Evolutionary conservation across 2,888 invertebrate species (phyloP).

Genomic region (Nebria salina): DNA sequence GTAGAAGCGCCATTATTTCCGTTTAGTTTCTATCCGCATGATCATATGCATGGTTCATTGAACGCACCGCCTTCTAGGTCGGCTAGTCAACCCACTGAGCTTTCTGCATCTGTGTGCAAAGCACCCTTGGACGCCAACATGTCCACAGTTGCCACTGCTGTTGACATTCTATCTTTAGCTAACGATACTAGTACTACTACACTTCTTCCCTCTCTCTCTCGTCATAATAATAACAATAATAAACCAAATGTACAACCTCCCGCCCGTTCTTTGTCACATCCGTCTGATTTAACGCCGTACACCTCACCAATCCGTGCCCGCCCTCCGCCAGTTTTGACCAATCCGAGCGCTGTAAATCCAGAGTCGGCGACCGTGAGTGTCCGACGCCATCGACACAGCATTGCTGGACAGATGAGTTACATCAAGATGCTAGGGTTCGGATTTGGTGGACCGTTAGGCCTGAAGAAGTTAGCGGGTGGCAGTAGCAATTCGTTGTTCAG

Average conservation of each 20-base stretch:
- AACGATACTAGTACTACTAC: background rate
- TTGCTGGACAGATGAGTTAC: slow-evolving; percentile 95
- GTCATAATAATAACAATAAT: background rate
- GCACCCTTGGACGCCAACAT: slow-evolving; percentile 53
- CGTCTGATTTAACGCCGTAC: slow-evolving; percentile 28
- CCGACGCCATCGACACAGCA: slow-evolving; percentile 94
- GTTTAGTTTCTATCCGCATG: slow-evolving; percentile 56
- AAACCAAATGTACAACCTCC: slow-evolving; percentile 24
- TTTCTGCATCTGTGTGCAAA: slow-evolving; percentile 58
- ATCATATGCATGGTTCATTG: slow-evolving; percentile 48
- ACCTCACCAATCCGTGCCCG: slow-evolving; percentile 7
- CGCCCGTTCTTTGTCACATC: slow-evolving; percentile 33
- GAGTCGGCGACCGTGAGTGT: slow-evolving; percentile 56
- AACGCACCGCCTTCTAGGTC: slow-evolving; percentile 46
- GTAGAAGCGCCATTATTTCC: slow-evolving; percentile 53
- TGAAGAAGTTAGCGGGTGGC: slow-evolving; percentile 72
- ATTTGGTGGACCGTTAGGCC: slow-evolving; percentile 66
- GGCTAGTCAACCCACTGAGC: slow-evolving; percentile 51
- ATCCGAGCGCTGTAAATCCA: slow-evolving; percentile 53
- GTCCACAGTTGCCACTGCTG: slow-evolving; percentile 22
- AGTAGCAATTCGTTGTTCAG: slow-evolving; percentile 89
- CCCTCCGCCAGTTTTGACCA: slow-evolving; percentile 50
- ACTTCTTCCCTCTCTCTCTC: background rate
- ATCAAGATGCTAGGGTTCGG: slow-evolving; percentile 89
- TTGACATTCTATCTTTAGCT: slow-evolving; percentile 21